Conservation (phyloP, 2,113 vertebrate genomes). For the Sphyrna mokarran region DNA sequence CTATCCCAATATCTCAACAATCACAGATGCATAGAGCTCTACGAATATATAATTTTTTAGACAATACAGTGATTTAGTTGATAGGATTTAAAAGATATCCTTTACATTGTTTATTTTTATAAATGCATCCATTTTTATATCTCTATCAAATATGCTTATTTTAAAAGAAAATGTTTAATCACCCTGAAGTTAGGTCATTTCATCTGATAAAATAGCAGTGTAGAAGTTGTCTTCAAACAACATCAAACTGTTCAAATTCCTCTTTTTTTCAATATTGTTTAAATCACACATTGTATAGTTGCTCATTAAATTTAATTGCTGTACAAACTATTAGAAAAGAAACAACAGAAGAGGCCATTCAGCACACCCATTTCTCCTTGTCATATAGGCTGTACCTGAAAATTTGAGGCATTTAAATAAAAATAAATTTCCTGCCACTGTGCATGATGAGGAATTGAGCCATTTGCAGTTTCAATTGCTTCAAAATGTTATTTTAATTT, state of each 20-base stretch:
- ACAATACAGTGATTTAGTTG: background rate
- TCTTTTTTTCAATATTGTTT: background rate
- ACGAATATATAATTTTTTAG: background rate
- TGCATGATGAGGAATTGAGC: background rate
- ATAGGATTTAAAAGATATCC: background rate
- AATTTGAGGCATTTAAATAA: background rate
- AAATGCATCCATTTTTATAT: background rate
- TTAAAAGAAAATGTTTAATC: background rate
- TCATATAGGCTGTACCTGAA: background rate
- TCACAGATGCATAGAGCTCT: background rate
- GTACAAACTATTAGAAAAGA: background rate
- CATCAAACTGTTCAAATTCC: background rate
- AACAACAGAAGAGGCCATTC: background rate
- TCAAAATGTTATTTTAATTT: background rate
- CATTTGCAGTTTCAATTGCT: background rate
- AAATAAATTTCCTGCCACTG: background rate
- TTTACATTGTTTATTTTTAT: background rate
- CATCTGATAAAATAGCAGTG: background rate
- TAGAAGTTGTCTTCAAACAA: background rate
- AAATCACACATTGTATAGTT: background rate
- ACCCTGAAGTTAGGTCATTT: background rate
- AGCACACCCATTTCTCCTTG: background rate
- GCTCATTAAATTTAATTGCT: no score
- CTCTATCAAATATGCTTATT: background rate
- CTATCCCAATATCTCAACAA: background rate